A percentile compares a stretch with the other conserved stretches of the same genome.
Conservation (phyloP, 2,797 vertebrate genomes). For the Pangasius macronema region DNA sequence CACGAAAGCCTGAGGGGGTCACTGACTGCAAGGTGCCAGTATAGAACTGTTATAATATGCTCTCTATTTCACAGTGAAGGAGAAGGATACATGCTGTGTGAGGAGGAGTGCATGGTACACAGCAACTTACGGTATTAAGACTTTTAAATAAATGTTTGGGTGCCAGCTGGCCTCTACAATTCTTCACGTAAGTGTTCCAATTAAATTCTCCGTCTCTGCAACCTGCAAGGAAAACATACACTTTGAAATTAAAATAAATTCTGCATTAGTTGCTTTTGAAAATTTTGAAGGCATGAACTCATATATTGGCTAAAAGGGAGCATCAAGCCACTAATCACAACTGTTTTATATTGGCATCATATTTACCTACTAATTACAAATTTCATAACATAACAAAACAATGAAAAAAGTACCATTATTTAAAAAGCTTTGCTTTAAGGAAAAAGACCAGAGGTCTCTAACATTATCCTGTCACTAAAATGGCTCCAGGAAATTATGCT, state of each 20-base stretch:
- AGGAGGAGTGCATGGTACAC: background rate
- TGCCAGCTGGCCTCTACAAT: constrained; percentile 80
- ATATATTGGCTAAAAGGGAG: background rate
- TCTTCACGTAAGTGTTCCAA: constrained; percentile 82
- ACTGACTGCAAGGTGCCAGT: constrained; percentile 69
- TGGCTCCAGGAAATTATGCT: no score
- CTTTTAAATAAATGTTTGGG: constrained; percentile 83
- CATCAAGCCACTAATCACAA: background rate
- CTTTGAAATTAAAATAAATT: background rate
- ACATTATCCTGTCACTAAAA: background rate
- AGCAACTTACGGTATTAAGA: constrained; percentile 76
- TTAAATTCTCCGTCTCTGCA: constrained; percentile 82
- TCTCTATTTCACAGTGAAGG: background rate
- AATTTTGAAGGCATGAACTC: background rate
- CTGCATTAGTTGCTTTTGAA: background rate
- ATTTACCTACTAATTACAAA: background rate
- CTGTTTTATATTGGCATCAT: background rate
- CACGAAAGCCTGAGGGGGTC: constrained; percentile 80
- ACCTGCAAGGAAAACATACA: constrained; percentile 61
- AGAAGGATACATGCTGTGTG: background rate
- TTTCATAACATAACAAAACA: background rate
- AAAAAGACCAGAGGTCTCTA: background rate
- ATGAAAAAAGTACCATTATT: background rate
- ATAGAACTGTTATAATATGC: background rate
- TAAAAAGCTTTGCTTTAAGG: background rate